phyloP scores from a whole-genome alignment of 2,113 vertebrate genomes.

The Podarcis raffonei region DNA sequence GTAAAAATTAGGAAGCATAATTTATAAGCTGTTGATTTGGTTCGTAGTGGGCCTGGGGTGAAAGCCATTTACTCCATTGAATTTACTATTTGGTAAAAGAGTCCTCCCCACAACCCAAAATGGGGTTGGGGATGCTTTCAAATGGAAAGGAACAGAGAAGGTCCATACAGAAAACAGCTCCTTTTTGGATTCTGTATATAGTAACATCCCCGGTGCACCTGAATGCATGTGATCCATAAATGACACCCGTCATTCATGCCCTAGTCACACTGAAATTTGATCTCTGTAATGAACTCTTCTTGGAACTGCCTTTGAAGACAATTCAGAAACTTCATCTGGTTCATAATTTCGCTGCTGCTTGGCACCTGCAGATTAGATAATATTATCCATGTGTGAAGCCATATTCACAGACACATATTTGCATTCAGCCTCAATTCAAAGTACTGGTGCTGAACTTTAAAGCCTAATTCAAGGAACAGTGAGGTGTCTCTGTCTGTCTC shows the following conservation, averaged over 20 bases:
- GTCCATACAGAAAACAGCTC: not conserved
- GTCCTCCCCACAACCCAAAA: no score
- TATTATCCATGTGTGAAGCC: no score
- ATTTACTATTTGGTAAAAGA: no score
- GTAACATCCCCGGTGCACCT: not conserved
- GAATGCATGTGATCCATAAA: not conserved
- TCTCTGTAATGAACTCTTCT: no score
- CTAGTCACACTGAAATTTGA: not conserved
- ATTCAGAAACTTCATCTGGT: not conserved
- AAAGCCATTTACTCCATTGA: no score
- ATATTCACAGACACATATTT: no score
- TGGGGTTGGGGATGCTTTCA: not conserved
- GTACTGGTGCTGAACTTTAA: no score
- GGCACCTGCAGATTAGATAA: not conserved
- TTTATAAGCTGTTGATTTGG: not conserved
- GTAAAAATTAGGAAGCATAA: not conserved
- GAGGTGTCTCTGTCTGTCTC: no score
- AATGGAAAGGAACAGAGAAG: not conserved
- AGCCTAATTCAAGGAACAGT: no score
- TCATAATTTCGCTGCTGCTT: not conserved
- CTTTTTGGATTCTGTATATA: not conserved
- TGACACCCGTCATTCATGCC: not conserved
- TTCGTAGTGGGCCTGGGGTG: not conserved
- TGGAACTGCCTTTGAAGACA: not conserved
- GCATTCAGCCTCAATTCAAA: no score